These are phyloP conservation scores for Macropodus opercularis DNA, from an alignment of 2,797 vertebrate genomes.

Conservation along the genomic window DNA sequence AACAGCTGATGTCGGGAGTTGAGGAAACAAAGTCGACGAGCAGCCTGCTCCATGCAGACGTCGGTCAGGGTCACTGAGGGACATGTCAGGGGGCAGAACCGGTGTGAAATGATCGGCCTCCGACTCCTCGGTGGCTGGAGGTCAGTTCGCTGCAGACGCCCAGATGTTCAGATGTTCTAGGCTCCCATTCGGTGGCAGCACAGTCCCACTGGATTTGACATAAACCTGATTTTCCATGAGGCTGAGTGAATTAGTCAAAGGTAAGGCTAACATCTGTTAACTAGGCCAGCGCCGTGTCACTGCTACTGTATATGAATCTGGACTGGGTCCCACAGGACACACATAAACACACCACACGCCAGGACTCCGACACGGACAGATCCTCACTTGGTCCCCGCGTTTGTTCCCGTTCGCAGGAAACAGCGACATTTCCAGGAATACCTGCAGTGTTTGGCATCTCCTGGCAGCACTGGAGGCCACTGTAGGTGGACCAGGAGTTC, in stretches of 20 bases:
- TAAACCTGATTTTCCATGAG: slow-evolving; percentile 7
- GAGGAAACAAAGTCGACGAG: slow-evolving; percentile 20
- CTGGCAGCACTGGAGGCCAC: slow-evolving; percentile 23
- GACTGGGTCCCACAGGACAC: slow-evolving; percentile 70
- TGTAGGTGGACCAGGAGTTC: no score
- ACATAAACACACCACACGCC: slow-evolving; percentile 8
- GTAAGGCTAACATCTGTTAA: slow-evolving; percentile 60
- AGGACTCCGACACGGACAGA: not conserved
- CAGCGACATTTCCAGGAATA: not conserved
- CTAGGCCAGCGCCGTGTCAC: slow-evolving; percentile 59
- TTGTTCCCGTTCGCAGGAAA: not conserved
- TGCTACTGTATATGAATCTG: slow-evolving; percentile 67
- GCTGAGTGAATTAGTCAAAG: slow-evolving; percentile 21
- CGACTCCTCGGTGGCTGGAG: no score
- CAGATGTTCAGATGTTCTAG: not conserved
- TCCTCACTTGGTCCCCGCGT: slow-evolving; percentile 5
- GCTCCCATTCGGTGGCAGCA: not conserved
- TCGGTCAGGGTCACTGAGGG: slow-evolving; percentile 3
- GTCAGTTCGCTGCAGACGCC: no score
- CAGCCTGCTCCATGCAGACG: slow-evolving; percentile 6
- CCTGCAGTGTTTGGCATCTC: slow-evolving; percentile 10
- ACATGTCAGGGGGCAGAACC: not conserved
- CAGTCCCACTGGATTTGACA: not conserved
- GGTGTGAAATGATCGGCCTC: no score
- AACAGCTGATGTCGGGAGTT: slow-evolving; percentile 44